Percentiles rank a stretch among this genome's conserved stretches.
Evolutionary conservation across 2,797 vertebrate genomes (phyloP).

Genomic region (Coracias cyanogaster): DNA sequence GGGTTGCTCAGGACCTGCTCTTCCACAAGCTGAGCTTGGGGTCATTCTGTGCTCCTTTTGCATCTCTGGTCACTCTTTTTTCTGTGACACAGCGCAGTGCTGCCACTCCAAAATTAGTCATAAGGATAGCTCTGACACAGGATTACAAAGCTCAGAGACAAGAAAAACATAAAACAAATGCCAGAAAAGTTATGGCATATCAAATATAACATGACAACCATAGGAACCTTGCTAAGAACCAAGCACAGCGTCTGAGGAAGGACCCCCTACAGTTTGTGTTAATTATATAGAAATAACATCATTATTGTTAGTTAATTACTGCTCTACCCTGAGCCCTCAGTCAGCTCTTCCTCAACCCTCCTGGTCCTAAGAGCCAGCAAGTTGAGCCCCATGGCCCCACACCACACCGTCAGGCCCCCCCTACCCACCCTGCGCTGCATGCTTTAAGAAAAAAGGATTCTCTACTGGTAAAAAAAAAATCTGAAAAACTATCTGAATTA

Average conservation of each 20-base stretch:
- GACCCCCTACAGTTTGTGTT: too few species aligned
- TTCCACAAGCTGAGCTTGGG: background rate
- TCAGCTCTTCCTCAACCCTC: too few species aligned
- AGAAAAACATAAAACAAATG: background rate
- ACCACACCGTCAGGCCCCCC: too few species aligned
- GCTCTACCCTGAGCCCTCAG: too few species aligned
- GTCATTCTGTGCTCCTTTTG: background rate
- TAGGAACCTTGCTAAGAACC: background rate
- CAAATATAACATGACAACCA: background rate
- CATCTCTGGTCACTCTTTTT: background rate
- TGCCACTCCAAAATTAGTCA: background rate
- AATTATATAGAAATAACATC: too few species aligned
- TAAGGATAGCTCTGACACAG: accelerated
- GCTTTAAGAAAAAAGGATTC: background rate
- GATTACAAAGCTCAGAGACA: background rate
- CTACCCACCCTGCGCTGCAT: too few species aligned
- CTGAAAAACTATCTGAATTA: background rate
- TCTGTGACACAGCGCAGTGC: accelerated
- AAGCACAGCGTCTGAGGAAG: background rate
- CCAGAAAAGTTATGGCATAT: background rate
- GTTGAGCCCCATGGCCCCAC: too few species aligned
- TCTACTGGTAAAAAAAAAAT: background rate
- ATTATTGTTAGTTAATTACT: too few species aligned
- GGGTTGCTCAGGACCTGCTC: background rate
- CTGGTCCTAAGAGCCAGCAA: too few species aligned